Evolutionary conservation across 1,140 invertebrate genomes (phyloP).

Genomic region (Zaprionus kolodkinae): DNA sequence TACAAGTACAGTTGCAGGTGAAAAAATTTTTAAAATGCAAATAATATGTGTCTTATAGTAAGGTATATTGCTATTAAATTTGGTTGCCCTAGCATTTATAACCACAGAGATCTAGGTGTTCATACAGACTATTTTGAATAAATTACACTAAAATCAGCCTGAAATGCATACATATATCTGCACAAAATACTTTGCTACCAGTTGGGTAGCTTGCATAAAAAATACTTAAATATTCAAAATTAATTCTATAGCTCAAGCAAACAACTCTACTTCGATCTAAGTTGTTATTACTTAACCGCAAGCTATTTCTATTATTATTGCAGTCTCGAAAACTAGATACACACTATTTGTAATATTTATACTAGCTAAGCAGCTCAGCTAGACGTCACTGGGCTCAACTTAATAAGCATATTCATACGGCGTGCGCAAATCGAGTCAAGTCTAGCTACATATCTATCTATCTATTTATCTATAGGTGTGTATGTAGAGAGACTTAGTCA

Average conservation of each 20-base stretch:
- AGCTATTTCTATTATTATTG: not conserved
- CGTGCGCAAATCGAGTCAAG: conserved; percentile 3
- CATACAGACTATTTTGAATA: too few relatives aligned
- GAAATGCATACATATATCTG: too few relatives aligned
- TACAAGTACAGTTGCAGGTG: too few relatives aligned
- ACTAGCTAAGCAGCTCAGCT: not conserved
- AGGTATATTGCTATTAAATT: too few relatives aligned
- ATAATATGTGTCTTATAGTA: too few relatives aligned
- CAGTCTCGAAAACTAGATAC: not conserved
- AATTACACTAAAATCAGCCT: too few relatives aligned
- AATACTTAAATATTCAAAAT: not conserved
- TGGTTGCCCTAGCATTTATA: too few relatives aligned
- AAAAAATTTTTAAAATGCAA: too few relatives aligned
- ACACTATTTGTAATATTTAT: not conserved
- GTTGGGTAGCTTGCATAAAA: not conserved
- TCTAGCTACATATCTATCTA: not conserved
- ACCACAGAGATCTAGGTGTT: too few relatives aligned
- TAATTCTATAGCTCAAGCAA: too few relatives aligned
- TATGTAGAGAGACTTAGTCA: not conserved
- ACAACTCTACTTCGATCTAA: not conserved
- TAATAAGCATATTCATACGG: not conserved
- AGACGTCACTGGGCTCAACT: not conserved
- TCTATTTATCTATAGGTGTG: too few relatives aligned
- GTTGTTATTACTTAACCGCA: not conserved
- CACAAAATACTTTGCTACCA: too few relatives aligned